Evolutionary conservation across 2,888 invertebrate genomes (phyloP).

Genomic region (Cantharis rustica): DNA sequence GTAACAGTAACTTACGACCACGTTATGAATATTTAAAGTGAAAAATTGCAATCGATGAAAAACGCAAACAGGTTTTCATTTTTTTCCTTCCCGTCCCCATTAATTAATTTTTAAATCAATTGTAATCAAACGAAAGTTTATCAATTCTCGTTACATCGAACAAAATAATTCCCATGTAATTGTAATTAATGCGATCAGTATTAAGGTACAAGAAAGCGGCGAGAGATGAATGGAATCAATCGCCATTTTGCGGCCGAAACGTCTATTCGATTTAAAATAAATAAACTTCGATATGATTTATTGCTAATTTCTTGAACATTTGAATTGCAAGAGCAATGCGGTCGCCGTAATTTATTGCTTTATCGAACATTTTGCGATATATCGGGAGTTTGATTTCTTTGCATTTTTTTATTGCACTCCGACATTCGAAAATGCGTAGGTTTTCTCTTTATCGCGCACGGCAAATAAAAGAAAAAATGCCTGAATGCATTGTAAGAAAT

Average conservation of each 20-base stretch:
- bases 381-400: conserved; percentile 12
- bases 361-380: conserved; percentile 16
- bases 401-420: background rate
- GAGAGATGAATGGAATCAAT: conserved; percentile 24
- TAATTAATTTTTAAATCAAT: conserved; percentile 3
- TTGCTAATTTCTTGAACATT: conserved; percentile 31
- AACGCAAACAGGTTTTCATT: background rate
- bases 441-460: background rate
- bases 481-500: background rate
- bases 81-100: background rate
- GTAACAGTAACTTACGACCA: background rate
- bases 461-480: background rate
- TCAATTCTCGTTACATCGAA: background rate
- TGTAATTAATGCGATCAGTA: conserved; percentile 15
- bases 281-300: conserved; percentile 35
- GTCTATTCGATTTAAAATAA: conserved; percentile 34
- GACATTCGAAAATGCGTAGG: background rate
- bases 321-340: conserved; percentile 22
- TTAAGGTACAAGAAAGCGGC: conserved; percentile 6
- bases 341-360: conserved; percentile 22
- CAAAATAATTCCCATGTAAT: conserved; percentile 16
- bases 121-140: background rate
- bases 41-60: background rate
- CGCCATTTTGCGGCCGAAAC: conserved; percentile 33
- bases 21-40: background rate